These are phyloP conservation scores for Bos taurus DNA, from an alignment of 2,113 vertebrate genomes.

Conservation along the genomic window DNA sequence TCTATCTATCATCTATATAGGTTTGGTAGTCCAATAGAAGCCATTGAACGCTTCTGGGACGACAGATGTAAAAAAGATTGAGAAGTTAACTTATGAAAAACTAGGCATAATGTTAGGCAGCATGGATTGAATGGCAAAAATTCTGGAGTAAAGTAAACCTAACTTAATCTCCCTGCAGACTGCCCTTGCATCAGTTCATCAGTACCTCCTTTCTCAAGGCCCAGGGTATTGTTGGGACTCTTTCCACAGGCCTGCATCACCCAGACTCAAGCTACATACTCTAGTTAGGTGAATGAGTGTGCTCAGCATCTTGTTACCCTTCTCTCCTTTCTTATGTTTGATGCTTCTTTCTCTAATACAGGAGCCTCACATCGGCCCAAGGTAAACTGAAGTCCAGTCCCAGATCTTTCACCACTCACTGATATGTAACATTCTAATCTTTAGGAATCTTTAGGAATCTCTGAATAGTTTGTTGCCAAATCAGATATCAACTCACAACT, in stretches of 20 bases:
- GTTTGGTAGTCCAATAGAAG: neutral
- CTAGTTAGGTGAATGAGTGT: neutral
- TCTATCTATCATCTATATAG: neutral
- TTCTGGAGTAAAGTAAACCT: neutral
- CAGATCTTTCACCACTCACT: neutral
- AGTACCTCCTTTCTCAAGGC: neutral
- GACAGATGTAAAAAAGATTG: neutral
- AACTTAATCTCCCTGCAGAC: neutral
- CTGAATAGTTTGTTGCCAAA: neutral
- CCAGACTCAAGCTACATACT: neutral
- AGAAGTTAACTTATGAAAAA: neutral
- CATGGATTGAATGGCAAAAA: neutral
- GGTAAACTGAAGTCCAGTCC: neutral
- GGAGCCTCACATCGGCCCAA: neutral
- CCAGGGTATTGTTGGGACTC: neutral
- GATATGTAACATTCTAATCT: neutral
- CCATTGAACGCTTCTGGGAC: neutral
- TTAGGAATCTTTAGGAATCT: neutral
- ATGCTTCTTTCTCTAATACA: neutral
- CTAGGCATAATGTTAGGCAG: neutral
- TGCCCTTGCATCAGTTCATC: neutral
- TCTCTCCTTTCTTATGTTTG: neutral
- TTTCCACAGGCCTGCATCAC: neutral
- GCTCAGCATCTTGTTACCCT: neutral
- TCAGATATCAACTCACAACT: neutral